phyloP scores from a whole-genome alignment of 1,140 invertebrate genomes.

The Drosophila pseudoananassae region DNA sequence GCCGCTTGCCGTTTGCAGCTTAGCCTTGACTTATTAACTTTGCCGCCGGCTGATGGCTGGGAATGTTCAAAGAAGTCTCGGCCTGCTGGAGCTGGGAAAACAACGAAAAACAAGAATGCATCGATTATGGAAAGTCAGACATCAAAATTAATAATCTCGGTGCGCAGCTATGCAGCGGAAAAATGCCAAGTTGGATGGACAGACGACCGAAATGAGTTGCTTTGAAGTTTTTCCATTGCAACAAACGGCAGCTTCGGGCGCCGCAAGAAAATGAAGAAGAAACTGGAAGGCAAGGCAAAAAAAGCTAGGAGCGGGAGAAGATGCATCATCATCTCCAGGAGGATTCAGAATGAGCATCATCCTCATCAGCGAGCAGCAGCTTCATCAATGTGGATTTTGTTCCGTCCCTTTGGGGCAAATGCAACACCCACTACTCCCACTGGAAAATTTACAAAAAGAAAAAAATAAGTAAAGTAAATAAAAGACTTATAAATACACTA shows the following conservation, averaged over 20 bases:
- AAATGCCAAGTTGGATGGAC: slow-evolving; percentile 50
- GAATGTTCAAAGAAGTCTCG: slow-evolving; percentile 59
- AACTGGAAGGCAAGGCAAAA: slow-evolving; percentile 7
- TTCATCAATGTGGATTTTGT: slow-evolving; percentile 62
- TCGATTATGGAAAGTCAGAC: slow-evolving; percentile 74
- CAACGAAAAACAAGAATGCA: slow-evolving; percentile 45
- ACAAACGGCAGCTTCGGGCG: slow-evolving; percentile 39
- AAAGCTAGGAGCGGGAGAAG: slow-evolving; percentile 6
- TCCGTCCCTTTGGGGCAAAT: slow-evolving; percentile 39
- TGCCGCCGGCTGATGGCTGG: slow-evolving; percentile 41
- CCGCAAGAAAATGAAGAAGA: neutral
- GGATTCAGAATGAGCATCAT: slow-evolving; percentile 21
- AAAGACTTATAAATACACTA: slow-evolving; percentile 20
- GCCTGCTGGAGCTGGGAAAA: slow-evolving; percentile 19
- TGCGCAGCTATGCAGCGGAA: slow-evolving; percentile 55
- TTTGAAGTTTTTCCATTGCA: slow-evolving; percentile 67
- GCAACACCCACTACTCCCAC: neutral
- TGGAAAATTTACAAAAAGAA: slow-evolving; percentile 10
- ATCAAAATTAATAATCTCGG: slow-evolving; percentile 79
- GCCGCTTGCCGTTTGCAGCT: slow-evolving; percentile 8
- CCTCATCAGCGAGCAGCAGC: slow-evolving; percentile 32
- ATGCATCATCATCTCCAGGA: slow-evolving; percentile 21
- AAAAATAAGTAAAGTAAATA: neutral
- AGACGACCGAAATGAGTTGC: slow-evolving; percentile 48
- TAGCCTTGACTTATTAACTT: slow-evolving; percentile 71